A percentile compares a stretch with the other conserved stretches of the same genome.
Conservation (phyloP, 2,797 vertebrate genomes). For the Crossoptilon crossoptilon region DNA sequence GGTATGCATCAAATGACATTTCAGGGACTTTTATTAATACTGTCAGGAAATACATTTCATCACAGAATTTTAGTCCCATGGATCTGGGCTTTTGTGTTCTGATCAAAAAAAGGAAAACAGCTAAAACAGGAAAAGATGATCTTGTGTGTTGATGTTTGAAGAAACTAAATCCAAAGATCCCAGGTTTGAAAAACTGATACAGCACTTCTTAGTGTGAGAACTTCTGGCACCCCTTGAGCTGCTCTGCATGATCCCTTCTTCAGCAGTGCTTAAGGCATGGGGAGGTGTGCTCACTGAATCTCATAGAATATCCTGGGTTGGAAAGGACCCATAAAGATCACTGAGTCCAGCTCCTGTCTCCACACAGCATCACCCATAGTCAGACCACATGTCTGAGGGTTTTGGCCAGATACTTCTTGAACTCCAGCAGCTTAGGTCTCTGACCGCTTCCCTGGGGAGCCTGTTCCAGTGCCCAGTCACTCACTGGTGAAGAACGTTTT, state of each 20-base stretch:
- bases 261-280: background rate
- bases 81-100: background rate
- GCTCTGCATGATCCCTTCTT: background rate
- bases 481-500: no score
- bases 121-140: background rate
- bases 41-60: background rate
- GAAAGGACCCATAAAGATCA: no score
- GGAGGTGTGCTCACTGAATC: background rate
- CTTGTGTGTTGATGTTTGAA: background rate
- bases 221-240: background rate
- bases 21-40: conserved; percentile 6
- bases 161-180: background rate
- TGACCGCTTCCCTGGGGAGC: no score
- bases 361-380: no score
- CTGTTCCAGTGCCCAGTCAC: no score
- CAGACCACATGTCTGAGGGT: no score
- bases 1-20: conserved; percentile 10
- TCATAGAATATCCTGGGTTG: no score
- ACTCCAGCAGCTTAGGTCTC: no score
- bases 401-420: no score
- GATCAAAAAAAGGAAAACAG: background rate
- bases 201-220: background rate
- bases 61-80: background rate
- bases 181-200: background rate
- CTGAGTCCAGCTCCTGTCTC: no score